Base-by-base conservation (phyloP, 92 coral and sea anemone genomes). In the Epizoanthus illoricatus region DNA sequence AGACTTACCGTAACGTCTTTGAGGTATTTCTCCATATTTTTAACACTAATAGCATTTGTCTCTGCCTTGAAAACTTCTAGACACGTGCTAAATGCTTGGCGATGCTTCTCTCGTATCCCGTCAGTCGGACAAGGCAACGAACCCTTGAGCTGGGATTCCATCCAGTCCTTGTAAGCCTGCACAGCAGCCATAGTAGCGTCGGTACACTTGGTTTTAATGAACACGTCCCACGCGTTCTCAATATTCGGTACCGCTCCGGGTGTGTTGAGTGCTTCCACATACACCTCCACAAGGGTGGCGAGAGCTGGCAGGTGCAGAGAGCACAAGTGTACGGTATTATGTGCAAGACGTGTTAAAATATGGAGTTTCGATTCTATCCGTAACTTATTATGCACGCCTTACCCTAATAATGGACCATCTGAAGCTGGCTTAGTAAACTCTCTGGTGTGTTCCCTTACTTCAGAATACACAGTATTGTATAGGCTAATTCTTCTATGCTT, bases 241-340 rank as follows among this genome's bases (percentile, higher is more conserved):
- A 95, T 81, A 61, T 91, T 94, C 6, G 98, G 97, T n/a, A 95
- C 93, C 7, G 91, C 88, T 9, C 94, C 94, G 49, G 98, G 98
- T 9, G 91, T 90, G 89, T 95, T 95, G 65, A 95, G 82, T 3
- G 98, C 94, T 8, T 90, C 83, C 79, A 93, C 92, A 74, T 90
- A 95, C 57, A 86, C 83, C 49, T 90, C 86, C 11, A 95, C 88
- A 75, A 95, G 85, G 13, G 93, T 74, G 7, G 94, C 97, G 18
- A 95, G 93, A 8, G 91, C 97, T 92, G 84, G 56, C 28, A 33
- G 43, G 47, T 28, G 62, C 4, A 18, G 13, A 85, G 40, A 36
- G 16, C 7, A 33, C 13, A 33, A 33, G 66, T 8, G 15, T 55
- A 20, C 39, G 49, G 33, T 4, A 17, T 4, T 28, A 33, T 17